Percentiles rank a stretch among this genome's conserved stretches.
Conservation (phyloP, 37 sponge, comb jelly and placozoan genomes). For the Cladorhizidae sp. region DNA sequence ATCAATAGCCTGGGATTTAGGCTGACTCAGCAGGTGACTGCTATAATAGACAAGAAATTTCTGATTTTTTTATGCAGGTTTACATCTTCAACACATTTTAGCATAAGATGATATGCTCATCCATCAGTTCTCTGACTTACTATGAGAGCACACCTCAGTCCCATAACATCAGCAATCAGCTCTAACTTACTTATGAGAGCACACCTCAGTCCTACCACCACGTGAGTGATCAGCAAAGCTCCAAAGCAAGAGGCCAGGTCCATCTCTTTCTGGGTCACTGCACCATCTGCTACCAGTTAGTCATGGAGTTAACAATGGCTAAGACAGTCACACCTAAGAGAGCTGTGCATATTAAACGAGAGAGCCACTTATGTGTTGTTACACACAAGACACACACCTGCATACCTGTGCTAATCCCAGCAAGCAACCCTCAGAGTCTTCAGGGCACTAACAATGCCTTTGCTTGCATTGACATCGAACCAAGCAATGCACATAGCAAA, state of each 20-base stretch:
- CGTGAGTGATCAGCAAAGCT: slow-evolving; percentile 74
- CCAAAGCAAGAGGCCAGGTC: slow-evolving; percentile 84
- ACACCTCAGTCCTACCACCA: too few relatives aligned
- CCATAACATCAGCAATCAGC: too few relatives aligned
- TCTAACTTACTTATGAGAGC: too few relatives aligned
- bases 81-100: too few relatives aligned
- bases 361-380: not conserved
- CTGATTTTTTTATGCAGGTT: too few relatives aligned
- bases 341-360: slow-evolving; percentile 23
- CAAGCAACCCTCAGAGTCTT: slow-evolving; percentile 71
- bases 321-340: slow-evolving; percentile 81
- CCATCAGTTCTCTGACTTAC: too few relatives aligned
- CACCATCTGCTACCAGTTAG: slow-evolving; percentile 82
- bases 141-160: slow-evolving; percentile 72
- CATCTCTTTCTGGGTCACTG: slow-evolving; percentile 67
- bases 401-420: slow-evolving; percentile 64
- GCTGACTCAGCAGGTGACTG: too few relatives aligned
- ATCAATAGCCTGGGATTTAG: too few relatives aligned
- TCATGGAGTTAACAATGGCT: slow-evolving; percentile 80
- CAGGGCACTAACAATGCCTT: slow-evolving; percentile 68
- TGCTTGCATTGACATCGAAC: slow-evolving; percentile 70
- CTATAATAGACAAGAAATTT: too few relatives aligned
- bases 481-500: slow-evolving; percentile 71
- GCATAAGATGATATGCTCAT: too few relatives aligned
- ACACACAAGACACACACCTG: not conserved